Evolutionary conservation across 2,113 vertebrate species (phyloP).

Genomic region (Accipiter cooperii): DNA sequence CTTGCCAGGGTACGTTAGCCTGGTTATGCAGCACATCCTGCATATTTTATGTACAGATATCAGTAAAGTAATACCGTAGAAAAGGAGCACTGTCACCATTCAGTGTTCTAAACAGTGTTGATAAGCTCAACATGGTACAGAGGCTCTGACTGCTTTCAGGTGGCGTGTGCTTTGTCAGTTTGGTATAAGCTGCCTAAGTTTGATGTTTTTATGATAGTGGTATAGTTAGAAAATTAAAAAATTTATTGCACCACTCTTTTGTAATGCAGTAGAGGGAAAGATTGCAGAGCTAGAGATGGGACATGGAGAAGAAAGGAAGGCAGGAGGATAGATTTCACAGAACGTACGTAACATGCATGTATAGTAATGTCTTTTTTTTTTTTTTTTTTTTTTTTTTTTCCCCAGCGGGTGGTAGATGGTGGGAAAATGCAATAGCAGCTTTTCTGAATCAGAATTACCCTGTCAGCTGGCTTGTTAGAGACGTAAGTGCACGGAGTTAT

Average conservation of each 20-base stretch:
- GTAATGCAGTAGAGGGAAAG: background rate
- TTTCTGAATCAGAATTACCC: conserved; percentile 75
- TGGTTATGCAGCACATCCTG: background rate
- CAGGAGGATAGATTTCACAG: background rate
- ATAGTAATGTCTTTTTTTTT: background rate
- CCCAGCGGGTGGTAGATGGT: conserved; percentile 77
- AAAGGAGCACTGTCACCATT: background rate
- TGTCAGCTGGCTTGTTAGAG: conserved; percentile 88
- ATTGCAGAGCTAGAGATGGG: background rate
- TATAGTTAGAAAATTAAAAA: background rate
- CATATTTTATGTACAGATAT: background rate
- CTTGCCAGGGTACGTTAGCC: background rate
- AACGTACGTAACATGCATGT: rapidly evolving
- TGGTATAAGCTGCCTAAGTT: background rate
- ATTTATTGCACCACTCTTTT: background rate
- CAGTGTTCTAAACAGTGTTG: background rate
- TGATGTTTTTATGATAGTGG: background rate
- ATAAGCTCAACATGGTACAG: background rate
- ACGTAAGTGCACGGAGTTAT: conserved; percentile 69
- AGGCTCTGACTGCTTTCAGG: background rate
- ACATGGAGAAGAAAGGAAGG: background rate
- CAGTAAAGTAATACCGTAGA: background rate
- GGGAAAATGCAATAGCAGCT: conserved; percentile 84
- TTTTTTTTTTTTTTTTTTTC: background rate
- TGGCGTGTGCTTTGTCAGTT: background rate